Percentiles rank a stretch among this genome's conserved stretches.
phyloP scores from a whole-genome alignment of 2,797 vertebrate genomes.

The Oceanodroma leucorhoa region DNA sequence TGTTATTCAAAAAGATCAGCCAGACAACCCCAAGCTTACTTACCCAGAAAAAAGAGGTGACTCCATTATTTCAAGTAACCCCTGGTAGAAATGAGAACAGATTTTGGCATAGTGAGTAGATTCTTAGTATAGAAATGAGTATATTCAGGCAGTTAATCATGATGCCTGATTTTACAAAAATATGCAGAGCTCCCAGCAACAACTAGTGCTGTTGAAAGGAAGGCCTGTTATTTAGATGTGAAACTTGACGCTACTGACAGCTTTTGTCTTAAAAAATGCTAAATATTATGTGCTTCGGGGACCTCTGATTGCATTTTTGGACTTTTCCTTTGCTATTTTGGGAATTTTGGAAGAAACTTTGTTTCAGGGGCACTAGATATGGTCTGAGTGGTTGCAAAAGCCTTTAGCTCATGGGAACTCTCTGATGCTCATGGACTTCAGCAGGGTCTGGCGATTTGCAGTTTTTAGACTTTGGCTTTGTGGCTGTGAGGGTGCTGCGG shows the following conservation, averaged over 20 bases:
- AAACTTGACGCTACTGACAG: background rate
- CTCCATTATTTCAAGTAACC: background rate
- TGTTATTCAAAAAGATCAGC: background rate
- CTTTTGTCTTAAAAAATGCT: background rate
- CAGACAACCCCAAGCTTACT: background rate
- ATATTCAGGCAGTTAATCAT: background rate
- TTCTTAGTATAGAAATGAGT: background rate
- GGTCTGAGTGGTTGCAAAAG: background rate
- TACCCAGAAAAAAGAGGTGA: background rate
- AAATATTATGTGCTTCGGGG: background rate
- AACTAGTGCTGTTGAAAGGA: background rate
- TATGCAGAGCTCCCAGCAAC: background rate
- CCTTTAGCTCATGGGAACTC: background rate
- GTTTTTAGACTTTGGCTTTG: background rate
- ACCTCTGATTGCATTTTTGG: background rate
- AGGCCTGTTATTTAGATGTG: background rate
- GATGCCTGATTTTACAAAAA: background rate
- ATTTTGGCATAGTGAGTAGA: background rate
- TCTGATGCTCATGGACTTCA: fast-evolving
- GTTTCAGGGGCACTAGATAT: background rate
- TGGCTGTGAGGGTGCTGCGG: background rate
- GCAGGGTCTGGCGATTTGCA: background rate
- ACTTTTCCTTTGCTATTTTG: background rate
- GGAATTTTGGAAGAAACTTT: background rate
- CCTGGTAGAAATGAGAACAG: background rate